Conservation (phyloP, 2,797 vertebrate species). For the Forpus xanthops region DNA sequence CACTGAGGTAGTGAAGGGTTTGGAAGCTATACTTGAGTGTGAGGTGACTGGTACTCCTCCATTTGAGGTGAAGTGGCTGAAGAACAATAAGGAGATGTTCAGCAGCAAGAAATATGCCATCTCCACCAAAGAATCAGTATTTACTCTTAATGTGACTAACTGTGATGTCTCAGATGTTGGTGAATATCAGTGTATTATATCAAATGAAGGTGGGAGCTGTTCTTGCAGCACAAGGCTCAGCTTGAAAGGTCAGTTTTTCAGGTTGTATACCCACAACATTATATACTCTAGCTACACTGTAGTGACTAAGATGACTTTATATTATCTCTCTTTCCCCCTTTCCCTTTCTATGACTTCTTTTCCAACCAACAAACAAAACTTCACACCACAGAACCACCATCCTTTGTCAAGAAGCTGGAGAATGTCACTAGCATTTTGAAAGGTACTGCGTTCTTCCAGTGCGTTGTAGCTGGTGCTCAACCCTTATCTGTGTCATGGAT, state of each 20-base stretch:
- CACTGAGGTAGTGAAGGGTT: constrained; percentile 86
- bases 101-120: constrained; percentile 89
- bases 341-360: neutral
- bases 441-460: constrained; percentile 85
- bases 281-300: neutral
- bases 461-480: constrained; percentile 84
- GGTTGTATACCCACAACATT: neutral
- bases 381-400: constrained; percentile 84
- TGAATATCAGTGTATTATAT: constrained; percentile 91
- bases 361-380: constrained; percentile 17
- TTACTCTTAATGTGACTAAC: constrained; percentile 87
- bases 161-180: constrained; percentile 87
- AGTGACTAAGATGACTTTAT: neutral
- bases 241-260: constrained; percentile 92
- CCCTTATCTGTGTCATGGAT: constrained; percentile 92
- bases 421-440: constrained; percentile 86
- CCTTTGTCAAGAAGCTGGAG: constrained; percentile 88
- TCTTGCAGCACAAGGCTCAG: constrained; percentile 83
- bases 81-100: constrained; percentile 91
- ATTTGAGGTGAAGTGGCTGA: constrained; percentile 92
- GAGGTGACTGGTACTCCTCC: constrained; percentile 88
- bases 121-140: constrained; percentile 77
- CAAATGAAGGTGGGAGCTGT: constrained; percentile 93
- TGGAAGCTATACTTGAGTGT: constrained; percentile 83
- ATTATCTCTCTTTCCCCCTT: constrained; percentile 23